Conservation (phyloP, 2,888 invertebrate species). For the Auanema freiburgensis region DNA sequence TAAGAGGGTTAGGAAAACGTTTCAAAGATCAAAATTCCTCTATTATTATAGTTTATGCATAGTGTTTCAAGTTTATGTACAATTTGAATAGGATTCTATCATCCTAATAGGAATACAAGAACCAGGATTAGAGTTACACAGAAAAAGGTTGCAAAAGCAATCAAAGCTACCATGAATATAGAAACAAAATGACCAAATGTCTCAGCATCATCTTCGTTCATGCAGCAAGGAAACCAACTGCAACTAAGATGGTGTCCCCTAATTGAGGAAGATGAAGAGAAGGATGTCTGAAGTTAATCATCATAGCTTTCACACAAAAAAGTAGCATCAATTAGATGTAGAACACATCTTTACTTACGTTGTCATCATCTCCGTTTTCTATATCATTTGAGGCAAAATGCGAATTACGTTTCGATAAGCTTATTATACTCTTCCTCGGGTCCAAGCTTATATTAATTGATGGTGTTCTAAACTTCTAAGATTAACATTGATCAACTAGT, state of each 20-base stretch:
- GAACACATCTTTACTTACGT: not conserved
- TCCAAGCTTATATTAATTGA: no score
- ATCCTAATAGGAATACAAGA: constrained; percentile 50
- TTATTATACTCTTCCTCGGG: no score
- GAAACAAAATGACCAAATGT: constrained; percentile 52
- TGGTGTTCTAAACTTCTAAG: no score
- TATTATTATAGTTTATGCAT: not conserved
- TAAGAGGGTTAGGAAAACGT: not conserved
- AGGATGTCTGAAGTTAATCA: not conserved
- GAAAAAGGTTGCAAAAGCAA: constrained; percentile 54
- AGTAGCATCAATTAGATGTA: not conserved
- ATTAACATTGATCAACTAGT: no score
- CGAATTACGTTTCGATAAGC: no score
- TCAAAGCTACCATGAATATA: constrained; percentile 52
- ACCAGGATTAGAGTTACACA: constrained; percentile 53
- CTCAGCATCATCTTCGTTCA: constrained; percentile 46
- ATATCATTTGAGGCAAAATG: no score
- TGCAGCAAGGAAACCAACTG: constrained; percentile 50
- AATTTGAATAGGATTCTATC: not conserved
- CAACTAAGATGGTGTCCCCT: constrained; percentile 34
- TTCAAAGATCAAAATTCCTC: not conserved
- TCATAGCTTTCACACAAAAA: not conserved
- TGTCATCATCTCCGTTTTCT: no score
- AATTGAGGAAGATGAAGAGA: constrained; percentile 8
- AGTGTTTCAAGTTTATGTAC: no score